Base-by-base conservation (phyloP, 2,113 vertebrate genomes). In the Laterallus jamaicensis region DNA sequence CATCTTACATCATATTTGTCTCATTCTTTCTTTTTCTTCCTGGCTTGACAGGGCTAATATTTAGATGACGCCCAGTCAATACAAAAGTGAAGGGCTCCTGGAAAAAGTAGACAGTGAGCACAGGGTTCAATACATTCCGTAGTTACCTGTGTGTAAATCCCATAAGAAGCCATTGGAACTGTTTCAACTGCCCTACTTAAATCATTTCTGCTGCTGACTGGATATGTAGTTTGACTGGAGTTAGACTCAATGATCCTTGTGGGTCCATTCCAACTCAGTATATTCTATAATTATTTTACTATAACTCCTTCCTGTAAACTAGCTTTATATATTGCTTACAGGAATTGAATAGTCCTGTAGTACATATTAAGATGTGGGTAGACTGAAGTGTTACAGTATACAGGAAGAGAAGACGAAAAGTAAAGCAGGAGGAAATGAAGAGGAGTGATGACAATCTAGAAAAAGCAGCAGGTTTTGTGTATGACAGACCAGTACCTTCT, bases 1-100 rank as follows among this genome's bases (percentile, higher is more conserved):
- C 55, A 87, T 87, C 2, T 93, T 85, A 96, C 93, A 87, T 95
- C 84, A 92, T 91, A 93, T 94, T 95, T 91, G 78, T 85, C 84
- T 94, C 91, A 82, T 89, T 95, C 89, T 81, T 88, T 93, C 84
- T 94, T 37, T 40, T 91, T 91, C 84, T 95, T 89, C 66, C 69
- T 40, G 79, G 44, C 11, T 80, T 75, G 54, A 66, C 66, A 89
- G 26, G 44, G n/a, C 16, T 28, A 91, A 71, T 66, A 95, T 86
- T 88, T 89, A 89, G 92, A 66, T 91, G 87, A 85, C 28, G 21
- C 29, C 87, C 66, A 90, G 78, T 39, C 70, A 79, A 59, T 85
- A 26, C 18, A 76, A 82, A 88, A 95, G 59, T 12, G 15, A 90
- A 79, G 24, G 54, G 18, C 58, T 91, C 76, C 44, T 62, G 47